Evolutionary conservation across 2,888 invertebrate species (phyloP), one percentile per base, ranked within the genome.

Genomic region (Drosophila hawaiiensis): DNA sequence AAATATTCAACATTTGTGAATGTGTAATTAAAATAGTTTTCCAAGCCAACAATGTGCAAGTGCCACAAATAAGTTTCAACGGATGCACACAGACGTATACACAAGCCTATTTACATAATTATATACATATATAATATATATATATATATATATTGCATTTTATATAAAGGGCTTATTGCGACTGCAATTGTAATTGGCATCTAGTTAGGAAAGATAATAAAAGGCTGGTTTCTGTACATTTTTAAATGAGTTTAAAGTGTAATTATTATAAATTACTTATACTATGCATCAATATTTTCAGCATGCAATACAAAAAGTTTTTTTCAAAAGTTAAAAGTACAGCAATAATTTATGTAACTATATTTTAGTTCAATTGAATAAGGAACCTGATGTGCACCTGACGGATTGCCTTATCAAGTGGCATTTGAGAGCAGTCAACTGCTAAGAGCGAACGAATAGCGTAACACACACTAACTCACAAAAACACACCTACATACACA

Each of bases 11-110:
- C 86, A 89, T 82, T 89, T 86, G 82, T 72, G 79, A 88, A 84
- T 91, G 83, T 70, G 82, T 91, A 91, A 91, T 91, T 92, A 92
- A 92, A 91, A 91, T 91, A 91, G 92, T 91, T 91, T 89, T 80
- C 50, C 73, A 62, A 73, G 56, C 75, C 68, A 90, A 72, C 80
- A 76, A 56, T 74, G 56, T 60, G 68, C 65, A 60, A 73, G 55
- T 31, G 47, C 59, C 28, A 53, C 56, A 64, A 37, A 19, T 29
- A 47, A 56, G 39, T 49, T 49, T 39, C 29, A 52, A 61, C 52
- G 63, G 50, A 56, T 58, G 54, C 43, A 39, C 50, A 56, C 52
- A 71, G 55, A 68, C 33, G 35, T 22, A 53, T 10, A 31, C n/a
- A 33, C 12, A 41, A 14, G 22, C 7, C 7, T 22, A 16, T 7